phyloP scores from a whole-genome alignment of 2,113 vertebrate species.

The Camelus dromedarius region DNA sequence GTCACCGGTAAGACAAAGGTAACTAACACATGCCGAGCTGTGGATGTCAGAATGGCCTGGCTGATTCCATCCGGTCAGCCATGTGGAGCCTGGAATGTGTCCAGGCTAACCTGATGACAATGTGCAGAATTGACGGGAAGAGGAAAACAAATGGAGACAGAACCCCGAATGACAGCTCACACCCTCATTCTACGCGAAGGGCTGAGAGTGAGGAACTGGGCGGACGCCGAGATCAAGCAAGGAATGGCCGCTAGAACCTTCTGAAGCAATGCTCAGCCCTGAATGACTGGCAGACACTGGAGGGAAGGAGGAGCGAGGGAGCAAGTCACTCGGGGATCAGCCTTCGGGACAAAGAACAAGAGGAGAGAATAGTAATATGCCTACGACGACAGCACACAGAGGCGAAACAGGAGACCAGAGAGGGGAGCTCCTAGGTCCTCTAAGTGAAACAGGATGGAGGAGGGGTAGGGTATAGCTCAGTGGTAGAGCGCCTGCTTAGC shows the following conservation, averaged over 20 bases:
- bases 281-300: accelerated
- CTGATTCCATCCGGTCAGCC: not conserved
- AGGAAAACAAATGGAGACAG: not conserved
- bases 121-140: not conserved
- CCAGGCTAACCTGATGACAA: not conserved
- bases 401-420: not conserved
- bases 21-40: not conserved
- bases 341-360: not conserved
- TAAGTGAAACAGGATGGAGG: not conserved
- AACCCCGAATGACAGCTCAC: not conserved
- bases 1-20: not conserved
- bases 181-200: not conserved
- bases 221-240: not conserved
- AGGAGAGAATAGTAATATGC: not conserved
- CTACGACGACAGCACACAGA: not conserved
- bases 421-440: not conserved
- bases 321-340: not conserved
- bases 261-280: not conserved
- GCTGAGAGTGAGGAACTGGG: not conserved
- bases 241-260: not conserved
- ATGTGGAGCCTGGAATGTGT: not conserved
- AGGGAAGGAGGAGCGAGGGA: not conserved
- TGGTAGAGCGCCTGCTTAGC: too few species aligned
- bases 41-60: not conserved
- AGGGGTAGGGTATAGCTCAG: too few species aligned